Percentiles rank a stretch among this genome's conserved stretches.
phyloP scores from a whole-genome alignment of 2,113 vertebrate species.

The Illadopsis cleaveri region DNA sequence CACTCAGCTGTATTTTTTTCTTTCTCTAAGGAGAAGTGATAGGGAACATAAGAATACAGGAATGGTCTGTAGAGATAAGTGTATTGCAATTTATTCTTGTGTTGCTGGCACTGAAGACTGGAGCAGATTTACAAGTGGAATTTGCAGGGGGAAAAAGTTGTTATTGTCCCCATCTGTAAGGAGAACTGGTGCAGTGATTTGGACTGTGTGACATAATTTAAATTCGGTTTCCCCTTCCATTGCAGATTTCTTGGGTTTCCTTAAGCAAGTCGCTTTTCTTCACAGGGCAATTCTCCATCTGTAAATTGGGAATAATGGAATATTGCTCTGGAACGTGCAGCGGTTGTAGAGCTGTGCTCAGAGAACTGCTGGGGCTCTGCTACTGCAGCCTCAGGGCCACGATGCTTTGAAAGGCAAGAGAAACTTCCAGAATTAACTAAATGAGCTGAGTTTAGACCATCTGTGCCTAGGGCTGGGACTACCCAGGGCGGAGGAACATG shows the following conservation, averaged over 20 bases:
- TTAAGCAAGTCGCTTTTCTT: background rate
- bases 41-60: background rate
- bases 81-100: slow-evolving; percentile 18
- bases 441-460: background rate
- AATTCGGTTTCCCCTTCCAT: background rate
- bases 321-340: rapidly evolving
- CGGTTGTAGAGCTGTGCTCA: background rate
- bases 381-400: background rate
- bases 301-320: background rate
- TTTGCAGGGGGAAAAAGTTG: background rate
- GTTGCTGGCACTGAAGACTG: background rate
- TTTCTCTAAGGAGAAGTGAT: slow-evolving; percentile 9
- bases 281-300: background rate
- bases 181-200: background rate
- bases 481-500: rapidly evolving
- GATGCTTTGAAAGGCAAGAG: background rate
- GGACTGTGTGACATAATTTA: background rate
- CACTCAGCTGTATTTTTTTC: background rate
- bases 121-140: slow-evolving; percentile 42
- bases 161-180: slow-evolving; percentile 6
- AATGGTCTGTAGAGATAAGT: slow-evolving; percentile 31
- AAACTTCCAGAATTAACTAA: background rate
- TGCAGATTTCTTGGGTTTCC: background rate
- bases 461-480: background rate
- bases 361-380: background rate